phyloP scores from a whole-genome alignment of 2,113 vertebrate genomes.

The Pontoporia blainvillei region DNA sequence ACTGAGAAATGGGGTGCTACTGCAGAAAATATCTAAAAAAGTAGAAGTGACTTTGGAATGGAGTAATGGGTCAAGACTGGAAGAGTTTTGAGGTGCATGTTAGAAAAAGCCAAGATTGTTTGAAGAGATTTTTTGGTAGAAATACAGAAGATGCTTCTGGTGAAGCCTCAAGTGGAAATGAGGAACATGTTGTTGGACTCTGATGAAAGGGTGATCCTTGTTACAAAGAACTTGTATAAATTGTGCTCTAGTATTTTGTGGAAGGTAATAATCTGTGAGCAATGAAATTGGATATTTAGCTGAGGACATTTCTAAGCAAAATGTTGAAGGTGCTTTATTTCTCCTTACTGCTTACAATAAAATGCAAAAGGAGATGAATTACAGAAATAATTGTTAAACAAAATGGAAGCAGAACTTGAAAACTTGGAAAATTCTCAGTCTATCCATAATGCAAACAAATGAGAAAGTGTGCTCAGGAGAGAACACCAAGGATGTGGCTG shows the following conservation, averaged over 20 bases:
- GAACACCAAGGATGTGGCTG: background rate
- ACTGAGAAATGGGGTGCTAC: background rate
- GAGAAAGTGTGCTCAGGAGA: background rate
- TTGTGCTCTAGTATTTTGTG: background rate
- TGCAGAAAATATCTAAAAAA: background rate
- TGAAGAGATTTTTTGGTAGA: background rate
- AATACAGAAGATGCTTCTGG: background rate
- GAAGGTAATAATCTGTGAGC: background rate
- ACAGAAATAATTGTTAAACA: background rate
- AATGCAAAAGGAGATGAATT: background rate
- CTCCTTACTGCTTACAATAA: background rate
- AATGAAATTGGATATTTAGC: background rate
- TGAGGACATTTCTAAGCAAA: background rate
- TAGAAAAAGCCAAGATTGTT: background rate
- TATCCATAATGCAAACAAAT: background rate
- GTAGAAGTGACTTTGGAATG: background rate
- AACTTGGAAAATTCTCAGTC: background rate
- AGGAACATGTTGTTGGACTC: background rate
- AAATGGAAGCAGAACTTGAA: background rate
- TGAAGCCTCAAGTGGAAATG: background rate
- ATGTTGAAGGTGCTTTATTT: background rate
- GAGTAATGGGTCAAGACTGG: background rate
- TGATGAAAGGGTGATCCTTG: background rate
- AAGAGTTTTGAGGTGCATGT: background rate
- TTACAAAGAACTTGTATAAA: background rate